Conservation (phyloP, 2,888 invertebrate species). For the Volucella inanis region DNA sequence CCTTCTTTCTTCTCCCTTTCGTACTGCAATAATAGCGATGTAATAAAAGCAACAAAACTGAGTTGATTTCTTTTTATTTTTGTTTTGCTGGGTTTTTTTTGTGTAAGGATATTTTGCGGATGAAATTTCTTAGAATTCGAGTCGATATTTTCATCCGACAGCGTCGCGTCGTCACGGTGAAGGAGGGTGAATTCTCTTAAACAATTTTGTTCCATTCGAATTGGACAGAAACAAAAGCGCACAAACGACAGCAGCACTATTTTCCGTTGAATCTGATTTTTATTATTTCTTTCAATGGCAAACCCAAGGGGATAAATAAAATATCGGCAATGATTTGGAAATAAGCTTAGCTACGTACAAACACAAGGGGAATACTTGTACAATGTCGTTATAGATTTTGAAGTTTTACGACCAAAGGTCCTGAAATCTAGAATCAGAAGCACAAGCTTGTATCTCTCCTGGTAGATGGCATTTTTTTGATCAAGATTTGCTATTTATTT, state of each 20-base stretch:
- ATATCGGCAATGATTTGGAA: constrained; percentile 27
- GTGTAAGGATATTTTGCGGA: constrained; percentile 69
- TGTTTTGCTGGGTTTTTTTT: constrained; percentile 15
- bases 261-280: neutral
- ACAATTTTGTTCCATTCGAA: constrained; percentile 14
- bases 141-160: constrained; percentile 55
- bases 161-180: too few relatives aligned
- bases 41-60: constrained; percentile 28
- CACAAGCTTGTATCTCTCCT: too few relatives aligned
- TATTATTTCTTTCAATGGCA: constrained; percentile 3
- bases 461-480: too few relatives aligned
- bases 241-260: constrained; percentile 31
- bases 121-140: constrained; percentile 68
- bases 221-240: neutral
- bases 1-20: constrained; percentile 1
- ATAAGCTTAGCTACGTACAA: neutral
- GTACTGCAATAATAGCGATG: constrained; percentile 15
- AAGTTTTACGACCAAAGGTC: too few relatives aligned
- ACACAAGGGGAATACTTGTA: too few relatives aligned
- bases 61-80: neutral
- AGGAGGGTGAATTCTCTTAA: constrained; percentile 23
- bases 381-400: too few relatives aligned
- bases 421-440: too few relatives aligned
- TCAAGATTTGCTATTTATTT: too few relatives aligned
- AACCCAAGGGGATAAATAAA: constrained; percentile 5